Percentiles rank a stretch among this genome's conserved stretches.
phyloP scores from a whole-genome alignment of 2,113 vertebrate species.

The Rhinolophus sinicus region DNA sequence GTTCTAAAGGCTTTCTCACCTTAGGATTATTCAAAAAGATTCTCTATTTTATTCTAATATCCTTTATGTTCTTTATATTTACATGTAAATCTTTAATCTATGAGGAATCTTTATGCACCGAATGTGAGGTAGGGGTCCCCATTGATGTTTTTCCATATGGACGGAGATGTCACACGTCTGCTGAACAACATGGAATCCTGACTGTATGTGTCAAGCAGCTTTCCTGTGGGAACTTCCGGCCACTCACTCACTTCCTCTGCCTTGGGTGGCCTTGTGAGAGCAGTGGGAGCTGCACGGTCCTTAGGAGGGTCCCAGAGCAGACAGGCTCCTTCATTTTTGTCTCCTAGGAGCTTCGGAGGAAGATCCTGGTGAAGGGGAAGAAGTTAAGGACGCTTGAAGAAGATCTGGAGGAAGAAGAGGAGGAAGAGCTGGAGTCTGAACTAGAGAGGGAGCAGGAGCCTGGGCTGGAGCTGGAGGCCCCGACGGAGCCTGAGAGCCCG shows the following conservation, averaged over 20 bases:
- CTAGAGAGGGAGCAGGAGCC: slow-evolving; percentile 84
- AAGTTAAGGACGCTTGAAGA: slow-evolving; percentile 88
- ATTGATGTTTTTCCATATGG: background rate
- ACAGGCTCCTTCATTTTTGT: background rate
- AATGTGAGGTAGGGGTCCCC: background rate
- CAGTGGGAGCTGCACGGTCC: background rate
- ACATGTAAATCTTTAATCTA: background rate
- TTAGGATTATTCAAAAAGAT: background rate
- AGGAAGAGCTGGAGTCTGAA: slow-evolving; percentile 79
- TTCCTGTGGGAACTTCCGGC: background rate
- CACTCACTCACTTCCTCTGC: background rate
- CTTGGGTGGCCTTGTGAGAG: background rate
- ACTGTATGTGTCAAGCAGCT: background rate
- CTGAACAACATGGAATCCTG: slow-evolving; percentile 11
- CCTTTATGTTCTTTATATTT: background rate
- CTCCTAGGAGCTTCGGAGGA: slow-evolving; percentile 90
- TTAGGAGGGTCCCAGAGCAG: background rate
- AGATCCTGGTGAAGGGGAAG: slow-evolving; percentile 95
- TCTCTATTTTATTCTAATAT: background rate
- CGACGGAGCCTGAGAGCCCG: slow-evolving; percentile 52
- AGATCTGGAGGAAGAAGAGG: slow-evolving; percentile 83
- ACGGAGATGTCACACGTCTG: background rate
- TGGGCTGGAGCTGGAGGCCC: slow-evolving; percentile 80
- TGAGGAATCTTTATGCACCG: background rate
- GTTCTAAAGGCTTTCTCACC: background rate